Evolutionary conservation across 2,888 invertebrate species (phyloP), one percentile per base, ranked within the genome.

Genomic region (Meteorus cinctellus): DNA sequence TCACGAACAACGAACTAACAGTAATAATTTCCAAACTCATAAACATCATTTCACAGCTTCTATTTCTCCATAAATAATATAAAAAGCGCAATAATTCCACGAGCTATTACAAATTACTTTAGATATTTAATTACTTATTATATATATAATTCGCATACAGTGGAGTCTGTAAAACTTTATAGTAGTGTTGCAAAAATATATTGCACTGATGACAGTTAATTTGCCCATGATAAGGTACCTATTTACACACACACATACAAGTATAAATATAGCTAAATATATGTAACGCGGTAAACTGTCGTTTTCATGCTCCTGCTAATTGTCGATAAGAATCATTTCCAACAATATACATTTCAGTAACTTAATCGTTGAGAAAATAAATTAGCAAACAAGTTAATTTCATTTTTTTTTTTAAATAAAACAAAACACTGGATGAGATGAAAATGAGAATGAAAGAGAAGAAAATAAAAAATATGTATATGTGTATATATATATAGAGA

Each of bases 271-370:
- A 48, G 1, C 4, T 48, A 4, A 24, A 24, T 24, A 24, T n/a
- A 19, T 24, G 14, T 68, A 66, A 65, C 65, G 34, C 41, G 66
- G 65, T 72, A 72, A 41, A 34, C 55, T 41, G 45, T 70, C 24
- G 45, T 29, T 29, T 29, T 65, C 34, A 65, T 51, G 27, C 51
- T 72, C 29, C 27, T 51, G 65, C 34, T 72, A 72, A 65, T 65
- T 72, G 72, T 65, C 14, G 65, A 65, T 72, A 72, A 72, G 6
- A 51, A 65, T 36, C 72, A 41, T n/a, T 24, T 51, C 29, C 16
- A 65, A 65, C 48, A 41, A 19, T 19, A 48, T 48, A 45, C 24
- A 48, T 45, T 48, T 34, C 41, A n/a, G 48, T 29, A 19, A 19
- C 36, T 65, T 65, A 62, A 62, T 62, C 60, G 19, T 27, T 0